These are phyloP conservation scores for Ciconia boyciana DNA, from an alignment of 2,113 vertebrate species.

Conservation along the genomic window DNA sequence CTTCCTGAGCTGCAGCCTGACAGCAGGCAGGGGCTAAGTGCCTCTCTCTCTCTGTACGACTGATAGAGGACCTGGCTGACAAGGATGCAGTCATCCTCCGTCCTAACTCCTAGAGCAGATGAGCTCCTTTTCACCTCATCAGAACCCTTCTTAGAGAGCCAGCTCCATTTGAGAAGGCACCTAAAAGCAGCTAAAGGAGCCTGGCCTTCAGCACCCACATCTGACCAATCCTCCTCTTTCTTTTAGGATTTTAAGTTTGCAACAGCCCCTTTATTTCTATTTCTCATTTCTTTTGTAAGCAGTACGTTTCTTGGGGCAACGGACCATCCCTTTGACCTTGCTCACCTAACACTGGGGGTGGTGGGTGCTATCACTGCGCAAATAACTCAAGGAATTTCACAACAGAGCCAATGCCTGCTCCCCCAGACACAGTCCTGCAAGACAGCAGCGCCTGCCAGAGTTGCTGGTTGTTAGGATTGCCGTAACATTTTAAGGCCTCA, in stretches of 20 bases:
- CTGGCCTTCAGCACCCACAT: background rate
- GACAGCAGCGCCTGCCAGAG: background rate
- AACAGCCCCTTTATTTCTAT: background rate
- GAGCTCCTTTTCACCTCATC: background rate
- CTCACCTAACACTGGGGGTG: background rate
- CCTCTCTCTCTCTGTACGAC: background rate
- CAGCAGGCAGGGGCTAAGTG: background rate
- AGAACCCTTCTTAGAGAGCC: background rate
- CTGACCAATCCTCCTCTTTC: background rate
- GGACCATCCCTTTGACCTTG: background rate
- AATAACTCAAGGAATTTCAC: background rate
- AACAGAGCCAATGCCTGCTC: background rate
- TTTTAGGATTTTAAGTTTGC: background rate
- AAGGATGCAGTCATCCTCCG: background rate
- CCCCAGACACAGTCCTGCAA: background rate
- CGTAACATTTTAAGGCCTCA: background rate
- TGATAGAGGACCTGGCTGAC: background rate
- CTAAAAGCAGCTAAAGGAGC: background rate
- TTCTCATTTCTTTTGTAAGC: background rate
- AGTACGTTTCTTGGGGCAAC: background rate
- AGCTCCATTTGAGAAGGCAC: background rate
- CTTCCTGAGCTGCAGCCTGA: background rate
- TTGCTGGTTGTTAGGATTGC: background rate
- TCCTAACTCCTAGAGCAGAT: background rate
- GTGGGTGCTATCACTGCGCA: background rate